Base-by-base conservation (phyloP, 2,113 vertebrate species). In the Paralichthys olivaceus region DNA sequence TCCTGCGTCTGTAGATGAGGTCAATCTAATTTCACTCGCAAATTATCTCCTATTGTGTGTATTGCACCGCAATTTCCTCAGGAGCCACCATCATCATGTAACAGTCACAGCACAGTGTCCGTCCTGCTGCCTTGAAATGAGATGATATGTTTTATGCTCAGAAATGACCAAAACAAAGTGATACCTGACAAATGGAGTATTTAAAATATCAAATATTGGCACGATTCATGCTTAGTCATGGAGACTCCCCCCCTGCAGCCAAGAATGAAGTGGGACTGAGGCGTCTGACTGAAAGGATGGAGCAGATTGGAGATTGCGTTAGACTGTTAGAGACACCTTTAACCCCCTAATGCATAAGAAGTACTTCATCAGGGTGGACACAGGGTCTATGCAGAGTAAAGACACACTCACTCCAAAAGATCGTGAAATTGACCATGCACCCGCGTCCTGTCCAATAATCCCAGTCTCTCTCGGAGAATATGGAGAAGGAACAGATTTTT, bases 1-100 rank as follows among this genome's bases (percentile, higher is more conserved):
- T 57, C 25, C 40, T 72, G 59, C 59, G 6, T 83, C 68, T 68
- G 69, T 55, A 65, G 57, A 69, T 79, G 61, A 87, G 77, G 82
- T 84, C 85, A 82, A 32, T 72, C 43, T 82, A 71, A 84, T 85
- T 77, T 68, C 57, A 64, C 49, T 63, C 67, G 28, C 20, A 83
- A 80, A 75, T 7, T 26, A 75, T 80, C 69, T 70, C 59, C 76
- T 17, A 14, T 32, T 79, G 79, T 81, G 61, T 55, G 26, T 34
- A 69, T 20, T 54, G 62, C 22, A 29, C 69, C 69, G 62, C 55
- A 43, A 75, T 75, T 72, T 74, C 32, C 64, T 17, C n/a, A 54
- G 47, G 53, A 74, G 32, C 59, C 20, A 8, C 15, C 40, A 49
- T 66, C 51, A 32, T 12, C 1, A 3, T 53, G 22, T 62, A 78